Conservation (phyloP, 2,797 vertebrate species). For the Bradypodion ventrale region DNA sequence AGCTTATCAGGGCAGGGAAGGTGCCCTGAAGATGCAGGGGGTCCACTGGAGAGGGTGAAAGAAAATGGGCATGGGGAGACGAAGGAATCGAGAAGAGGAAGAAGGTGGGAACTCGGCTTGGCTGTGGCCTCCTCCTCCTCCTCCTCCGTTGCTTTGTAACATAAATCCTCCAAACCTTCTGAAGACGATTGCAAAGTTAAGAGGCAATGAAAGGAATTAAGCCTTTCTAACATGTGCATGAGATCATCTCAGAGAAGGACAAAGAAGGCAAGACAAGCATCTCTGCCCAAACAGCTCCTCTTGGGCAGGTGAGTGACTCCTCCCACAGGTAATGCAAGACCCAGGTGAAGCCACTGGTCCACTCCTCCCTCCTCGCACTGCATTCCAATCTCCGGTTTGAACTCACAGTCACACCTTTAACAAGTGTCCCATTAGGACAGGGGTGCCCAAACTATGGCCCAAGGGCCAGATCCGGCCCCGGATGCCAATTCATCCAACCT, state of each 20-base stretch:
- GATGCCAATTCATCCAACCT: no score
- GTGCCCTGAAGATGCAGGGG: no score
- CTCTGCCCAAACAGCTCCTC: neutral
- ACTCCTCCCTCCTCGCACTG: no score
- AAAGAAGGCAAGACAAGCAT: neutral
- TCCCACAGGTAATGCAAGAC: no score
- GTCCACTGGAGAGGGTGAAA: neutral
- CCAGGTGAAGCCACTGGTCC: no score
- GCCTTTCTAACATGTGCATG: rapidly evolving
- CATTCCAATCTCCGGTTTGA: no score
- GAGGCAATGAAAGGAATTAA: neutral
- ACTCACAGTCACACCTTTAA: no score
- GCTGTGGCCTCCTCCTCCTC: neutral
- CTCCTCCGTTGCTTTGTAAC: neutral
- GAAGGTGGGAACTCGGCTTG: neutral
- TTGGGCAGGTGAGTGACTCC: neutral
- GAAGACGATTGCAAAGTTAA: neutral
- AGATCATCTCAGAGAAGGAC: neutral
- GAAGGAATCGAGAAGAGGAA: neutral
- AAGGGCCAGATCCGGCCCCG: no score
- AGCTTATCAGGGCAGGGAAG: neutral
- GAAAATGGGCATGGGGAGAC: no score
- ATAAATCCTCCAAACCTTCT: neutral
- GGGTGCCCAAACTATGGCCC: no score
- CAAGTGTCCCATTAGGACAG: no score